Base-by-base conservation (phyloP, 2,888 invertebrate genomes). In the Brachypterus glaber region DNA sequence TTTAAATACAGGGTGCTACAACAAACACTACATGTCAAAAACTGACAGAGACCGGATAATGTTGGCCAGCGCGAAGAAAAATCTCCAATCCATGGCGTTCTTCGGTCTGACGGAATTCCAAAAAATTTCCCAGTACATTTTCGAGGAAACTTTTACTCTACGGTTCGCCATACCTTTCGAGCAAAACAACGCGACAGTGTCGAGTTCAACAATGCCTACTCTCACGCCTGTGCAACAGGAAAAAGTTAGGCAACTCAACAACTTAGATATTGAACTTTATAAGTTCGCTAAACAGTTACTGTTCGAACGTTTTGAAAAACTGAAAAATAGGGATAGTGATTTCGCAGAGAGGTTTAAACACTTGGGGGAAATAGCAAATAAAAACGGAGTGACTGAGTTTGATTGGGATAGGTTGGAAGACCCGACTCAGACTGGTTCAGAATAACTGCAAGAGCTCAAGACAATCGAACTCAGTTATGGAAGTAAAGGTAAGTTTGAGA, bases 91-190 rank as follows among this genome's bases (percentile, higher is more conserved):
- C 33, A 91, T 98, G 90, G 87, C 96, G 36, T 98, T 91, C 67
- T 97, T 97, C 66, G 97, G 96, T 47, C 76, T 98, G 46, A 93
- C 95, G 4, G 98, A 98, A 68, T 81, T 79, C 67, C 96, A 97
- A 69, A 85, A 86, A 75, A 85, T 86, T 53, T 62, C 88, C 17
- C 92, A 92, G 64, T 91, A 91, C 65, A 82, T 93, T 51, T 95
- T 95, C 63, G 93, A 95, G 61, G 87, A 88, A 67, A 90, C 89
- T 11, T 95, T 95, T 62, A 87, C 87, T 64, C 73, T 93, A 57
- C 76, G 88, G 44, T 92, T 91, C 64, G 84, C 85, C 43, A 81
- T 89, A 54, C 85, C 87, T 35, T 91, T 93, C 64, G 85, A 86
- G 54, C 95, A 95, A 65, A 87, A 90, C 66, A 92, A 93, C 67